Percentiles rank a stretch among this genome's conserved stretches.
Conservation (phyloP, 2,888 invertebrate species). For the Acrobasis suavella region DNA sequence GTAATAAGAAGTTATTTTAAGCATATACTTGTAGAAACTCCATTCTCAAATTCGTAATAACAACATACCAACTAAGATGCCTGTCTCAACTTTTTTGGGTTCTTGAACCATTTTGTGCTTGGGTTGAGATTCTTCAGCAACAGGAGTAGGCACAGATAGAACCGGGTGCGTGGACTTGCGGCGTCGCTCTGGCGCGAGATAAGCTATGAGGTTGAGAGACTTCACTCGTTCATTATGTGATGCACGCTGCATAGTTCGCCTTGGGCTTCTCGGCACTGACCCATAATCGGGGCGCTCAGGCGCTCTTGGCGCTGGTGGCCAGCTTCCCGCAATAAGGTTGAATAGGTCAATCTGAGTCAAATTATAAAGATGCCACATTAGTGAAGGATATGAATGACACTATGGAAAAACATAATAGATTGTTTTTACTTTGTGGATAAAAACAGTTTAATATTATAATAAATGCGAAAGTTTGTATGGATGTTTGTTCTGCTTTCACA, state of each 20-base stretch:
- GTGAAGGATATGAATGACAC: too few species aligned
- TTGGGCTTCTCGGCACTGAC: constrained; percentile 49
- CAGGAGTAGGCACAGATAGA: constrained; percentile 33
- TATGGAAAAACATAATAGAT: too few species aligned
- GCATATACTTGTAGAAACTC: too few species aligned
- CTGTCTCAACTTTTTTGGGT: constrained; percentile 72
- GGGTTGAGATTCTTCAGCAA: constrained; percentile 42
- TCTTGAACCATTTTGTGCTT: constrained; percentile 71
- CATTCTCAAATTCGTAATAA: neutral
- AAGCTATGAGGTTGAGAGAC: constrained; percentile 83
- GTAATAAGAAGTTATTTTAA: too few species aligned
- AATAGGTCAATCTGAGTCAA: constrained; percentile 67
- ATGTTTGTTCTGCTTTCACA: too few species aligned
- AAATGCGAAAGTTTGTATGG: too few species aligned
- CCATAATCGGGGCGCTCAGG: constrained; percentile 65
- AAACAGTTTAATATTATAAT: too few species aligned
- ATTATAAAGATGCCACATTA: too few species aligned
- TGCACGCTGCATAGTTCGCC: constrained; percentile 67
- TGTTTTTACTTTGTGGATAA: too few species aligned
- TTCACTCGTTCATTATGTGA: constrained; percentile 77
- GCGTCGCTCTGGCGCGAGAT: constrained; percentile 73
- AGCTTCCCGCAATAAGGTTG: constrained; percentile 73
- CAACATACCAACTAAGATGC: constrained; percentile 65
- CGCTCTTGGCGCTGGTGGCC: constrained; percentile 72
- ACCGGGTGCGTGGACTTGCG: constrained; percentile 44